phyloP scores from a whole-genome alignment of 2,888 invertebrate species.

The Bombyx huttoni region DNA sequence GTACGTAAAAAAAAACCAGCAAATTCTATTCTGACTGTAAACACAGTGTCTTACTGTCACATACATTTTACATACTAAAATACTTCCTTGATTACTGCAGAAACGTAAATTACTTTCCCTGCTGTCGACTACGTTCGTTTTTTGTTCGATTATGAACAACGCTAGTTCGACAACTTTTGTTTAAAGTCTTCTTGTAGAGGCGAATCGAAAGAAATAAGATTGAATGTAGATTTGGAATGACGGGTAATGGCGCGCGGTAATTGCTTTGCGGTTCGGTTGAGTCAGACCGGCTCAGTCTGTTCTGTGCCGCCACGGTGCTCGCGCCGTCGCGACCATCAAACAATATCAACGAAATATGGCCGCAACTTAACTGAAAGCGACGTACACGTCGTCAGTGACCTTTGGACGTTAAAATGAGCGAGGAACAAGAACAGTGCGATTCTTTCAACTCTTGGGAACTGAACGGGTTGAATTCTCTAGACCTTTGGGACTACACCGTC shows the following conservation, averaged over 20 bases:
- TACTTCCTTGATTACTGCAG: conserved; percentile 30
- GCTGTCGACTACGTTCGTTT: conserved; percentile 15
- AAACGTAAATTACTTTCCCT: conserved; percentile 36
- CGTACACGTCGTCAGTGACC: conserved; percentile 31
- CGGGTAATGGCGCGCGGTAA: conserved; percentile 39
- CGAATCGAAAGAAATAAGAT: conserved; percentile 53
- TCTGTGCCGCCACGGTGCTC: conserved; percentile 36
- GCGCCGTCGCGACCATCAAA: conserved; percentile 20
- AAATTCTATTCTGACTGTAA: too few species aligned
- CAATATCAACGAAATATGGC: conserved; percentile 34
- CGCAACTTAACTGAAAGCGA: conserved; percentile 24
- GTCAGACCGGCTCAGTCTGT: conserved; percentile 25
- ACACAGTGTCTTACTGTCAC: not conserved
- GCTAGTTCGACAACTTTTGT: conserved; percentile 33
- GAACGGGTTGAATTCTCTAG: conserved; percentile 78
- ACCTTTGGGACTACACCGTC: conserved; percentile 89
- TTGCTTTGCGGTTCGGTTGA: conserved; percentile 26
- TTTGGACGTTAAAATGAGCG: conserved; percentile 47
- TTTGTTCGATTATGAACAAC: conserved; percentile 30
- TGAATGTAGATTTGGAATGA: conserved; percentile 51
- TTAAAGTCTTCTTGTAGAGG: conserved; percentile 45
- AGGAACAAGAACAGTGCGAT: conserved; percentile 57
- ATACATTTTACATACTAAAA: conserved; percentile 24
- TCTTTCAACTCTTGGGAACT: conserved; percentile 67
- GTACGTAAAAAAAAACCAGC: too few species aligned